Percentiles rank a stretch among this genome's conserved stretches.
Conservation (phyloP, 2,888 invertebrate species). For the Gerris lacustris region DNA sequence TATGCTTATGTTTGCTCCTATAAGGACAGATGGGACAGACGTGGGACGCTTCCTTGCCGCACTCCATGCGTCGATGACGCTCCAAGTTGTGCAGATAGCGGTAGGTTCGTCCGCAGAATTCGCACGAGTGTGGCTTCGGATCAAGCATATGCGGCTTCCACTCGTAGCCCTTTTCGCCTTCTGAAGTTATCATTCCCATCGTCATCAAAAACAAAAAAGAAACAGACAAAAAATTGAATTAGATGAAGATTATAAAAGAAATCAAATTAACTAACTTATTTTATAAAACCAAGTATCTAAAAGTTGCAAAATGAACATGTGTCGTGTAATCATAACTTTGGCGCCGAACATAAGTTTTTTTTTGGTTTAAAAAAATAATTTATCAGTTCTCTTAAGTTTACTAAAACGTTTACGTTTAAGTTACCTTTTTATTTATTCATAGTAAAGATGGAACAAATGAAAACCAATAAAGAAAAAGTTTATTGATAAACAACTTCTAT, state of each 20-base stretch:
- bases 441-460: too few relatives aligned
- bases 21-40: slow-evolving; percentile 24
- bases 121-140: slow-evolving; percentile 18
- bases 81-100: slow-evolving; percentile 28
- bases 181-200: slow-evolving; percentile 12
- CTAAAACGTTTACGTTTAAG: too few relatives aligned
- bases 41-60: slow-evolving; percentile 25
- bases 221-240: neutral
- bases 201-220: slow-evolving; percentile 8
- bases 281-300: neutral
- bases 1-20: slow-evolving; percentile 47
- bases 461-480: too few relatives aligned
- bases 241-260: neutral
- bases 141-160: neutral
- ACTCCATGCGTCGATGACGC: slow-evolving; percentile 25
- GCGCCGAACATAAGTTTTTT: too few relatives aligned
- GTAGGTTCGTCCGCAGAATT: slow-evolving; percentile 26
- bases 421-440: too few relatives aligned
- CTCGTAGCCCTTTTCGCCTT: neutral
- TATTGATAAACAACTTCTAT: too few relatives aligned
- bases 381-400: too few relatives aligned
- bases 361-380: too few relatives aligned
- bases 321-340: too few relatives aligned
- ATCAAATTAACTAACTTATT: neutral
- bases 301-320: too few relatives aligned